phyloP scores from a whole-genome alignment of 2,888 invertebrate species.

The Ochropacha duplaris region DNA sequence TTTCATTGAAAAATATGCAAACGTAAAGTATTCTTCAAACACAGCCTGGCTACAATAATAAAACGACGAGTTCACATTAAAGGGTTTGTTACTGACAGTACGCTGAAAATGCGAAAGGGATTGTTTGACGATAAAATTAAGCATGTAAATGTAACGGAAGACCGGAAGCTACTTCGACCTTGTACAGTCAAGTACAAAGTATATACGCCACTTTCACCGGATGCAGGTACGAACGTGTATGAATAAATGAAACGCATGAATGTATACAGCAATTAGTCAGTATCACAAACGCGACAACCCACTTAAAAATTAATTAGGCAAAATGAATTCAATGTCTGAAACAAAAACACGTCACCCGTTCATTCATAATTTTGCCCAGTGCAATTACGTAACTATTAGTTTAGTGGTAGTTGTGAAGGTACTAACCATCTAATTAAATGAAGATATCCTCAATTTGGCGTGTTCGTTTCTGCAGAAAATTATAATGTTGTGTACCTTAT shows the following conservation, averaged over 20 bases:
- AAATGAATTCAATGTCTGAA: slow-evolving; percentile 22
- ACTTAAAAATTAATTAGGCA: slow-evolving; percentile 25
- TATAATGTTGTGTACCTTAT: too few relatives aligned
- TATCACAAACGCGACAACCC: slow-evolving; percentile 13
- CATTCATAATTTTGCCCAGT: background rate
- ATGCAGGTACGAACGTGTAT: slow-evolving; percentile 7
- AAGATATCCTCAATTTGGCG: background rate
- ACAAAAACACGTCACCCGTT: slow-evolving; percentile 1
- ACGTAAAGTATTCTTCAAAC: too few relatives aligned
- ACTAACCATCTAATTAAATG: background rate
- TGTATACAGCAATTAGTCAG: slow-evolving; percentile 17
- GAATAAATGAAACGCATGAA: slow-evolving; percentile 19
- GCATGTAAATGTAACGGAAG: background rate
- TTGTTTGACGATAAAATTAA: background rate
- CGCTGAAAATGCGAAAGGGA: background rate
- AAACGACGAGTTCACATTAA: background rate
- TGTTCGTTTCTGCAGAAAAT: background rate
- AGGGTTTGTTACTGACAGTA: background rate
- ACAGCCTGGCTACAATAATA: too few relatives aligned
- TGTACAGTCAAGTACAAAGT: background rate
- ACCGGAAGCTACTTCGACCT: background rate
- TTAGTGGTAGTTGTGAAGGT: background rate
- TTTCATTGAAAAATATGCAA: too few relatives aligned
- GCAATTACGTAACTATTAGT: background rate
- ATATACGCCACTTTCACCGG: slow-evolving; percentile 3